Conservation (phyloP, 2,888 invertebrate genomes). For the Molorchus minor region DNA sequence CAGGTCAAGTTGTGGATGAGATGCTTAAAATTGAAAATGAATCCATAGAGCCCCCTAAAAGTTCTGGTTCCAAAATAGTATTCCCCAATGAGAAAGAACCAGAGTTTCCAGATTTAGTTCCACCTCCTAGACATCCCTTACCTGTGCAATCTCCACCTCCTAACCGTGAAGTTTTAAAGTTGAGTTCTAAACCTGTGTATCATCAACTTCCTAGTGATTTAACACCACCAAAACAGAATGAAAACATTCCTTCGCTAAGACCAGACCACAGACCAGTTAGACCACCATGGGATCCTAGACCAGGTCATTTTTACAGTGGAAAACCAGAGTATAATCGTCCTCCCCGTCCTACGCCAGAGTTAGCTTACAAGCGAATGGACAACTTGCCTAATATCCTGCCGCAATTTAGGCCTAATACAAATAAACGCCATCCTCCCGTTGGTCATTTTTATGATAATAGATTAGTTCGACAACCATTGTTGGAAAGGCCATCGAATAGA, state of each 20-base stretch:
- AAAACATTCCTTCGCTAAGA: slow-evolving; percentile 38
- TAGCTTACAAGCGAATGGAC: slow-evolving; percentile 60
- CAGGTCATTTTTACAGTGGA: slow-evolving; percentile 61
- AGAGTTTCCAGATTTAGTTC: slow-evolving; percentile 43
- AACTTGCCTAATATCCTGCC: slow-evolving; percentile 74
- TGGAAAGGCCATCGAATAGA: slow-evolving; percentile 61
- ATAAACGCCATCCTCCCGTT: slow-evolving; percentile 54
- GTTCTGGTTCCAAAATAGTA: slow-evolving; percentile 54
- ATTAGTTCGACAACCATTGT: slow-evolving; percentile 58
- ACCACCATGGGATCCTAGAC: slow-evolving; percentile 64
- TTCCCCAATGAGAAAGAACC: slow-evolving; percentile 56
- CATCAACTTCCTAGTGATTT: slow-evolving; percentile 63
- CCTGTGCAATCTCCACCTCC: slow-evolving; percentile 33
- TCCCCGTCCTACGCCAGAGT: slow-evolving; percentile 55
- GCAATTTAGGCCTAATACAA: slow-evolving; percentile 75
- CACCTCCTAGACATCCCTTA: slow-evolving; percentile 39
- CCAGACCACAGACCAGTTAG: slow-evolving; percentile 54
- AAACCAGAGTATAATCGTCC: slow-evolving; percentile 61
- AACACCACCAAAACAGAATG: slow-evolving; percentile 62
- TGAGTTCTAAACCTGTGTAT: slow-evolving; percentile 61
- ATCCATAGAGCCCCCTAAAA: slow-evolving; percentile 51
- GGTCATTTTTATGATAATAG: slow-evolving; percentile 46
- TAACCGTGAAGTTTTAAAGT: slow-evolving; percentile 56
- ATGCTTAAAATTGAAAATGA: slow-evolving; percentile 51
- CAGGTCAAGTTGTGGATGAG: slow-evolving; percentile 61